Conservation (phyloP, 1,140 invertebrate genomes). For the Megalopta genalis region DNA sequence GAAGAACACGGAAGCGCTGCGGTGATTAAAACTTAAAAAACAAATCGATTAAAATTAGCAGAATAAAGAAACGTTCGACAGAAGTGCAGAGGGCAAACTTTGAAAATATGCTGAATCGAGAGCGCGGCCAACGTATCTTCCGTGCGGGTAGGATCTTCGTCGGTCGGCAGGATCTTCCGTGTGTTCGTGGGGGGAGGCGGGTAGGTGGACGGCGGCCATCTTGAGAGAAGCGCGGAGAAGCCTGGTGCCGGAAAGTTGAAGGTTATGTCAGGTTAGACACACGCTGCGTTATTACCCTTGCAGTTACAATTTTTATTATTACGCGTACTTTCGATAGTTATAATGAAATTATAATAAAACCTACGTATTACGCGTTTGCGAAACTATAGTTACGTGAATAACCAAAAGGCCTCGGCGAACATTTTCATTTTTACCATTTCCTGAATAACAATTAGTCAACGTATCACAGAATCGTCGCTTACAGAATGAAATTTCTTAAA, state of each 20-base stretch:
- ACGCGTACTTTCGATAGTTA: constrained; percentile 30
- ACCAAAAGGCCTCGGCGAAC: constrained; percentile 48
- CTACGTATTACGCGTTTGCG: constrained; percentile 26
- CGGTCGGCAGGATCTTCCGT: not conserved
- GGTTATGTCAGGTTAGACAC: not conserved
- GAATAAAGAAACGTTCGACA: too few species aligned
- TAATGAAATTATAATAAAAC: constrained; percentile 47
- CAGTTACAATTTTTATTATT: constrained; percentile 39
- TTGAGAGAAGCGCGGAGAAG: not conserved
- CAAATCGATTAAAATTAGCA: too few species aligned
- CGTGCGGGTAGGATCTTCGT: too few species aligned
- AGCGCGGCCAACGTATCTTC: too few species aligned
- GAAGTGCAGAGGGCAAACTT: too few species aligned
- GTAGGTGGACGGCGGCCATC: too few species aligned
- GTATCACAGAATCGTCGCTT: constrained; percentile 45
- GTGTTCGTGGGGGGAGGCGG: not conserved
- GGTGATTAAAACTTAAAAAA: too few species aligned
- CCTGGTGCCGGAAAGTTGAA: not conserved
- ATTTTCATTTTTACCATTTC: constrained; percentile 9
- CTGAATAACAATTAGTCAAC: constrained; percentile 38
- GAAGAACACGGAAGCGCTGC: too few species aligned
- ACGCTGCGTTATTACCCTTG: not conserved
- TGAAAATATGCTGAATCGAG: too few species aligned
- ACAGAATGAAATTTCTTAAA: constrained; percentile 41
- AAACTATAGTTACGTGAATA: constrained; percentile 34